These are phyloP conservation scores for Amphiprion percula DNA, from an alignment of 2,113 vertebrate genomes.

Conservation along the genomic window DNA sequence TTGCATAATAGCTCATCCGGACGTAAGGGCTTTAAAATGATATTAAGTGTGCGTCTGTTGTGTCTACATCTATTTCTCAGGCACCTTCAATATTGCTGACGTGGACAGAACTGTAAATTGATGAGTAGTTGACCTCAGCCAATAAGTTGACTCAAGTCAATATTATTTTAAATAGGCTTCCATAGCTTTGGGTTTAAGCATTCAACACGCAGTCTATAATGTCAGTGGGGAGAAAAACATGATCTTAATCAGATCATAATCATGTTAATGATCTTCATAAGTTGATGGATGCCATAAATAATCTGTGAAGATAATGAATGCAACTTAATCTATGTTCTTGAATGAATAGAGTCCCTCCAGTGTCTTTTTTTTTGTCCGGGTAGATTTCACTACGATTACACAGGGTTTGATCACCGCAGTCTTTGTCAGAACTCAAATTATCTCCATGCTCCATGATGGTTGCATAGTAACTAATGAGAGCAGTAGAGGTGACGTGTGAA, in stretches of 20 bases:
- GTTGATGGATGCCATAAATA: slow-evolving; percentile 6
- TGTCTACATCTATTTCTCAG: slow-evolving; percentile 44
- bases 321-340: not conserved
- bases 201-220: not conserved
- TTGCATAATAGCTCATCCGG: slow-evolving; percentile 43
- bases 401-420: slow-evolving; percentile 2
- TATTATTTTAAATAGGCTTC: slow-evolving; percentile 21
- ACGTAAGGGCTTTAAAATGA: slow-evolving; percentile 48
- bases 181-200: slow-evolving; percentile 2
- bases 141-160: not conserved
- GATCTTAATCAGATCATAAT: slow-evolving; percentile 1
- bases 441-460: slow-evolving; percentile 1
- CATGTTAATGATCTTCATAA: slow-evolving; percentile 20
- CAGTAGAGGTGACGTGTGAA: slow-evolving; percentile 34
- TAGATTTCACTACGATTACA: not conserved
- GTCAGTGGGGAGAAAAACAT: not conserved
- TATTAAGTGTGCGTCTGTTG: slow-evolving; percentile 50
- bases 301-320: slow-evolving; percentile 1
- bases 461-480: slow-evolving; percentile 40
- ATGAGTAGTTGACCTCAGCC: slow-evolving; percentile 9
- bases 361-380: not conserved
- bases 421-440: slow-evolving; percentile 16
- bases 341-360: not conserved
- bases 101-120: slow-evolving; percentile 13
- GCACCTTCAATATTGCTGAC: slow-evolving; percentile 6